Evolutionary conservation across 1,140 invertebrate genomes (phyloP), one percentile per base, ranked within the genome.

Genomic region (Zeugodacus cucurbitae): DNA sequence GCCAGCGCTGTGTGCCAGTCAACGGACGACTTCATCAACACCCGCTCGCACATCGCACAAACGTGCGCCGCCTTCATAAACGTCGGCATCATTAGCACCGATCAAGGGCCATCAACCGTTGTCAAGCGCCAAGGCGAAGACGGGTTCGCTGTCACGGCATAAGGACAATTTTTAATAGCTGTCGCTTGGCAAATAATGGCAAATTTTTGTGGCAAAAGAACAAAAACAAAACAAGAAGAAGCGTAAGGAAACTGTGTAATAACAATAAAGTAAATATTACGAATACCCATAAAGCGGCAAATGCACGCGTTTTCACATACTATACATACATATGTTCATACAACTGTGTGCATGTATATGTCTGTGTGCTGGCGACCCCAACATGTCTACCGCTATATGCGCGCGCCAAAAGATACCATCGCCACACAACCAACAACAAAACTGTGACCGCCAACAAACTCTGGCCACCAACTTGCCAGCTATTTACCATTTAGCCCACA

Each of bases 171-270:
- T 82, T 82, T 82, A 54, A 82, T 82, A 82, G 74, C 74, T 82
- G 74, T 82, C 74, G 34, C 74, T 82, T 82, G 74, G 74, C 74
- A 82, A 87, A 87, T 64, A 87, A 87, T 41, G 37, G 14, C 54
- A 57, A 87, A 37, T 58, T 59, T 64, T 87, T 59, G 17, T 29
- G 20, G 17, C 86, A 17, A 58, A 87, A 87, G 10, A 34, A 59
- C 26, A 22, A 59, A 48, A 59, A 34, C 29, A n/a, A 86, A 20
- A 54, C 74, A 8, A 57, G 0, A 7, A 26, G 4, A 1, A 86
- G 10, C 26, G 2, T 10, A 29, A 86, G 14, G n/a, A 54, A 82
- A 48, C 37, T 82, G 44, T 82, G 44, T 48, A 82, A 82, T 82
- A 82, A 48, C 11, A 82, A 22, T 48, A 26, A 44, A 48, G 22